These are phyloP conservation scores for Paradisaea rubra DNA, from an alignment of 2,113 vertebrate genomes.

Conservation along the genomic window DNA sequence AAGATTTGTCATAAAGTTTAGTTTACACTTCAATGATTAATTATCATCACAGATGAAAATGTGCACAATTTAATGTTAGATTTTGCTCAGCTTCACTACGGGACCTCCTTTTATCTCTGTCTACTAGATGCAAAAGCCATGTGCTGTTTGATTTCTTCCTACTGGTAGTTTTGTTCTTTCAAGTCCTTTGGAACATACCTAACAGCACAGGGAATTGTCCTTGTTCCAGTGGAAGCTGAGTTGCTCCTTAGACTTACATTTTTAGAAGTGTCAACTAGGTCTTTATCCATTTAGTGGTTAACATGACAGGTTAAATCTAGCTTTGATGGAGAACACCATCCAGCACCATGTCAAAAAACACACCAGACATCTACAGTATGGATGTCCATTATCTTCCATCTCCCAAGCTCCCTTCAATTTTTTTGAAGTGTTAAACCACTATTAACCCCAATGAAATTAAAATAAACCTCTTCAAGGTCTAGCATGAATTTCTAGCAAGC, in stretches of 20 bases:
- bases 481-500: not conserved
- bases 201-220: not conserved
- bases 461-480: not conserved
- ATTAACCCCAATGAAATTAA: not conserved
- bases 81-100: not conserved
- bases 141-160: not conserved
- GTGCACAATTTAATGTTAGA: not conserved
- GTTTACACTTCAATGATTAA: not conserved
- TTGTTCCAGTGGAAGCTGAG: not conserved
- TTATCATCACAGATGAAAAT: not conserved
- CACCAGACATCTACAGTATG: too few species aligned
- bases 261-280: not conserved
- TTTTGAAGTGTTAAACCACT: not conserved
- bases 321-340: not conserved
- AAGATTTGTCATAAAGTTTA: not conserved
- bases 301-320: not conserved
- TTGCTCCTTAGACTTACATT: not conserved
- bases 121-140: not conserved
- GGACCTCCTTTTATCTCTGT: not conserved
- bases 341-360: rapidly evolving
- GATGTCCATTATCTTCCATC: not conserved
- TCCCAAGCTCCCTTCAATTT: not conserved
- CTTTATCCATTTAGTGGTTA: not conserved
- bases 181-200: not conserved
- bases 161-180: not conserved